A percentile compares a stretch with the other conserved stretches of the same genome.
Evolutionary conservation across 2,113 vertebrate genomes (phyloP).

Genomic region (Oreochromis niloticus): DNA sequence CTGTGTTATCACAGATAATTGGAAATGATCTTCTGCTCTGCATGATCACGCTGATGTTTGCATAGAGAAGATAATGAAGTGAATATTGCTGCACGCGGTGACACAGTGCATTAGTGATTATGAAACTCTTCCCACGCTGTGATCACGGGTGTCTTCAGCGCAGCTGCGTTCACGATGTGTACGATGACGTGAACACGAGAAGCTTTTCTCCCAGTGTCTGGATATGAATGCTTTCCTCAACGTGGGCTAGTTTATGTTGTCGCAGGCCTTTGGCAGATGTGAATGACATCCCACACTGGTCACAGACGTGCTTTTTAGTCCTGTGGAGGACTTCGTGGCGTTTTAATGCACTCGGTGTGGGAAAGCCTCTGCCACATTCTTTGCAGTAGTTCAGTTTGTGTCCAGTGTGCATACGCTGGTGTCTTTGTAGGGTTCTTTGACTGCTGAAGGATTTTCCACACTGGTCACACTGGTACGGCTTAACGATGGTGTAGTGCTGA

Average conservation of each 20-base stretch:
- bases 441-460: neutral
- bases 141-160: neutral
- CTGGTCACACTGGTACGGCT: neutral
- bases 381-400: neutral
- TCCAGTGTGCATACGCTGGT: neutral
- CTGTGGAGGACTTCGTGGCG: neutral
- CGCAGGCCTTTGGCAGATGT: neutral
- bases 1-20: neutral
- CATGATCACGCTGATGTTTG: neutral
- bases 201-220: neutral
- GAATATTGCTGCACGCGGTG: neutral
- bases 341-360: neutral
- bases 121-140: neutral
- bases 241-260: neutral
- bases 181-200: rapidly evolving
- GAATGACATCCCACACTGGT: neutral
- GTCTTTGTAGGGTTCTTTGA: neutral
- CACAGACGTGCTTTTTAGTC: neutral
- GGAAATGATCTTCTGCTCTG: neutral
- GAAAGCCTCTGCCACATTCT: neutral
- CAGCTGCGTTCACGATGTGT: neutral
- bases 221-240: neutral
- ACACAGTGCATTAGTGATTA: neutral
- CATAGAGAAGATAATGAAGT: neutral
- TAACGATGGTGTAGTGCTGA: neutral